A percentile compares a stretch with the other conserved stretches of the same genome.
Evolutionary conservation across 92 coral and sea anemone genomes (phyloP).

Genomic region (Chrysogorgia sp.): DNA sequence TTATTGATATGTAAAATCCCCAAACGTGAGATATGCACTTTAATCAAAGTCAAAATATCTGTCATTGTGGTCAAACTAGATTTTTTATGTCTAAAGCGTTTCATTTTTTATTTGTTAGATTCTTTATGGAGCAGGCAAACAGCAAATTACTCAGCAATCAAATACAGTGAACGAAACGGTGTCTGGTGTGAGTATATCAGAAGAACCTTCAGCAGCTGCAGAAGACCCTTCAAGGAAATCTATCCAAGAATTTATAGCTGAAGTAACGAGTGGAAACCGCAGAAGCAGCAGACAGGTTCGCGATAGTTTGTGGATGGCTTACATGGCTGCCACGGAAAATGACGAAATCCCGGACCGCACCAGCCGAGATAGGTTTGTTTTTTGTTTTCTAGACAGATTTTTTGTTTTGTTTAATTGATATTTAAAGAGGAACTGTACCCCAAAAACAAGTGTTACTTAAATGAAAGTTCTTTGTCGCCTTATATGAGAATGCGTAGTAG

Average conservation of each 20-base stretch:
- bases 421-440: no score
- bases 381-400: neutral
- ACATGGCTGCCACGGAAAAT: slow-evolving; percentile 32
- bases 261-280: slow-evolving; percentile 41
- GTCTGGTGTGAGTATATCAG: no score
- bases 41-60: no score
- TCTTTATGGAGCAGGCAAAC: slow-evolving; percentile 43
- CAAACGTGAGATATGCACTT: no score
- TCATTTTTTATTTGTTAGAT: slow-evolving; percentile 9
- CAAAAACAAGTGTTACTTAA: no score
- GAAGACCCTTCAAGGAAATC: slow-evolving; percentile 26
- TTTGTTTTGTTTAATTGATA: neutral
- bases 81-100: neutral
- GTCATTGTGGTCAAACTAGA: no score
- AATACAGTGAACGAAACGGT: slow-evolving; percentile 6
- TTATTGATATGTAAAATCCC: no score
- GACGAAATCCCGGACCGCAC: slow-evolving; percentile 12
- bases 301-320: slow-evolving; percentile 47
- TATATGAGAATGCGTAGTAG: no score
- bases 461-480: no score
- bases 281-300: slow-evolving; percentile 43
- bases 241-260: slow-evolving; percentile 16
- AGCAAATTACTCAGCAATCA: slow-evolving; percentile 20
- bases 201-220: slow-evolving; percentile 11
- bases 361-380: slow-evolving; percentile 27